Base-by-base conservation (phyloP, 1,140 invertebrate genomes). In the Vollenhovia emeryi region DNA sequence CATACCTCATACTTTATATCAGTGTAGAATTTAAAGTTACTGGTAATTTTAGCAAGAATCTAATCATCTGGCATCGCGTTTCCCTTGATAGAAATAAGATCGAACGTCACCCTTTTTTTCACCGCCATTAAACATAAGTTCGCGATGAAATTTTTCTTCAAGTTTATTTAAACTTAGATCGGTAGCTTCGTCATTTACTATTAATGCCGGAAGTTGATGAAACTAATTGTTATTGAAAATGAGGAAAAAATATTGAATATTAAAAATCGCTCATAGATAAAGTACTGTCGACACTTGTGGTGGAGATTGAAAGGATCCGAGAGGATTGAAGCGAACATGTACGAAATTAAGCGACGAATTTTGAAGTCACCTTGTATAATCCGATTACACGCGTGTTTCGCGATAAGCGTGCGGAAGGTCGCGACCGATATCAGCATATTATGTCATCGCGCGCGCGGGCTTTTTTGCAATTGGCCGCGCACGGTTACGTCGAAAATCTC, bases 331-430 rank as follows among this genome's bases (percentile, higher is more conserved):
- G 36, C 13, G n/a, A n/a, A n/a, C n/a, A n/a, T n/a, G 5, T 40
- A 55, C 2, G 8, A 43, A 27, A 18, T 21, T 3, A 18, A 8
- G 18, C 15, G 15, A 40, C 2, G 0, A 43, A 30, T 33, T 75
- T 48, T 36, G 2, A 30, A 48, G 13, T 21, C 43, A 78, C 24
- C 6, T 1, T 45, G 3, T 76, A 45, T 33, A 48, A 48, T n/a
- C 9, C 15, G 48, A 68, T 40, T 40, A 43, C 11, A 69, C 6
- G 36, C 3, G 11, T 40, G 36, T 69, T 69, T 69, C n/a, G 15
- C 21, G 33, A 79, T 68, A 52, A 79, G 24, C 52, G 18, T 79
- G 13, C 15, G 50, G 27, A 78, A 79, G 76, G 21, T 79, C 75
- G 21, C n/a, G 43, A 52, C 18, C 18, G 21, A 43, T 62, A 79